Evolutionary conservation across 2,888 invertebrate species (phyloP), one percentile per base, ranked within the genome.

Genomic region (Epirrhoe alternata): DNA sequence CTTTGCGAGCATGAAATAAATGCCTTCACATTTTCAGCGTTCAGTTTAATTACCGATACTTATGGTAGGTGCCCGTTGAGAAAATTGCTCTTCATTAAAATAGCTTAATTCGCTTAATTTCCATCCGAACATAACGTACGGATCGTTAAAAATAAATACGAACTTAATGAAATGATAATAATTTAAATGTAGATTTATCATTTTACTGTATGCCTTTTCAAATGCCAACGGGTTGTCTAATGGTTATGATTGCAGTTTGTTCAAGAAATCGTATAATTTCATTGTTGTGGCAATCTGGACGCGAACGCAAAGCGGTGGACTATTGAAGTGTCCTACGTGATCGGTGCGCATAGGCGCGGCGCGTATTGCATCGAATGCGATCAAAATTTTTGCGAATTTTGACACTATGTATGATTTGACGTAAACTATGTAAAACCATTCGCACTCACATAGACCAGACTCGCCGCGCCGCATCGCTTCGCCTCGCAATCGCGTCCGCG

Each of bases 81-180:
- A 31, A 59, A 63, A 64, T 58, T 52, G 52, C 49, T 58, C 49
- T 64, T 58, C 45, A 58, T 52, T 64, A 64, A 58, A 63, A 58
- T 53, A 49, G 35, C 57, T 52, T 57, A 64, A 58, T 58, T 58
- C 33, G 69, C 64, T 70, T 70, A 47, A 64, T 65, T 62, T 61
- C 53, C 24, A 53, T 53, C 24, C 49, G 71, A 16, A 30, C 17
- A 31, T 35, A 33, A 33, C 33, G 33, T 33, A 33, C 53, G 24
- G 55, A 50, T 14, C 56, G 31, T 47, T 56, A 45, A 5, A 45
- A 30, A 42, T 47, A 55, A 56, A 55, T 38, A 59, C 50, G 38
- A 59, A 59, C 50, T 47, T 14, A 57, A 33, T 16, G 2, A n/a
- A 8, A 57, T 57, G 2, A 35, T 17, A 33, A 35, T 17, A 31